These are phyloP conservation scores for Pocota personata DNA, from an alignment of 2,888 invertebrate species.

Conservation along the genomic window DNA sequence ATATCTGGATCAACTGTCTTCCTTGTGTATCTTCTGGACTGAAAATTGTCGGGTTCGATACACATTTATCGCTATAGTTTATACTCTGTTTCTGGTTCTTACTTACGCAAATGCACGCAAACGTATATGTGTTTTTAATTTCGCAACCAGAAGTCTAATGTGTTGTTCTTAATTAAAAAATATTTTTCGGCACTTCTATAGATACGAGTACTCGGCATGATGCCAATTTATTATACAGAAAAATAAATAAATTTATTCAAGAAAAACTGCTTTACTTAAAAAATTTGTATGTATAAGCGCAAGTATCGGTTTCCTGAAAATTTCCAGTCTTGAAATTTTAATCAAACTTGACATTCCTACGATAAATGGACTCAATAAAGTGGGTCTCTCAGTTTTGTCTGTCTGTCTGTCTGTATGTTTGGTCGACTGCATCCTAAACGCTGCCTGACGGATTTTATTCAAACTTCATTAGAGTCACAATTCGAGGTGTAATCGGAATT, in stretches of 20 bases:
- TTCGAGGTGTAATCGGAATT: too few relatives aligned
- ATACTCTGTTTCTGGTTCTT: neutral
- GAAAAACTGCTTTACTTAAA: neutral
- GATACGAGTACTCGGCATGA: conserved; percentile 11
- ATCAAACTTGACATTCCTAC: too few relatives aligned
- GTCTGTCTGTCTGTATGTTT: too few relatives aligned
- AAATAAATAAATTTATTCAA: neutral
- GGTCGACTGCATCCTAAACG: too few relatives aligned
- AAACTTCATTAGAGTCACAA: too few relatives aligned
- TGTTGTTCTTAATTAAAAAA: conserved; percentile 39
- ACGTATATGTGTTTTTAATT: neutral
- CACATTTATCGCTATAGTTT: neutral
- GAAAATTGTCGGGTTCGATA: neutral
- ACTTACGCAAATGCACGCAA: neutral
- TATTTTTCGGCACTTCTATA: conserved; percentile 4
- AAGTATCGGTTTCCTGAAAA: too few relatives aligned
- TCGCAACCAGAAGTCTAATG: conserved; percentile 2
- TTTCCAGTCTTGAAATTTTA: too few relatives aligned
- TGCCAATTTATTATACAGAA: conserved; percentile 19
- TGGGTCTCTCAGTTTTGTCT: too few relatives aligned
- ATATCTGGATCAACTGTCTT: neutral
- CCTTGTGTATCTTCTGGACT: neutral
- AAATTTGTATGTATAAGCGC: too few relatives aligned
- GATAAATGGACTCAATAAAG: too few relatives aligned
- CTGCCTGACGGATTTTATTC: too few relatives aligned